phyloP scores from a whole-genome alignment of 2,797 vertebrate genomes.

The Fringilla coelebs region DNA sequence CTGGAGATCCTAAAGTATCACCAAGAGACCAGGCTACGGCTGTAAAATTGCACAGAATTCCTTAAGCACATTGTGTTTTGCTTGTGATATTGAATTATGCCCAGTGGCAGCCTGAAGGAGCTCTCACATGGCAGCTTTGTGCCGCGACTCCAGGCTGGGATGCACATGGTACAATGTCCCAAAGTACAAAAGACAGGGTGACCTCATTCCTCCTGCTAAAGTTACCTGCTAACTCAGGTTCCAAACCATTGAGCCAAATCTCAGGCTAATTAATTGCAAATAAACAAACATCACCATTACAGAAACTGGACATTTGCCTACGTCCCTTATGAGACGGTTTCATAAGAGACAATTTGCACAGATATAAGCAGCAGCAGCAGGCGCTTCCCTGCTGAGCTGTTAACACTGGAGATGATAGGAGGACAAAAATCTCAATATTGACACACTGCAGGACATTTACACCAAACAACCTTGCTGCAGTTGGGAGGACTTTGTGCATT shows the following conservation, averaged over 20 bases:
- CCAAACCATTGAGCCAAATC: not conserved
- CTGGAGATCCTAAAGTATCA: not conserved
- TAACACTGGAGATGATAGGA: not conserved
- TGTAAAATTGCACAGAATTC: not conserved
- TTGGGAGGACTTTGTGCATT: not conserved
- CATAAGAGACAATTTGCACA: not conserved
- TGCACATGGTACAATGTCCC: rapidly evolving
- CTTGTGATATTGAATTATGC: not conserved
- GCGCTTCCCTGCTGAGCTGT: not conserved
- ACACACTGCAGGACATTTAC: not conserved
- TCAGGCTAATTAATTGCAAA: conserved; percentile 30
- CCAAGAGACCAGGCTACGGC: not conserved
- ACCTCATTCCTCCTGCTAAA: not conserved
- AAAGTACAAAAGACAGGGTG: not conserved
- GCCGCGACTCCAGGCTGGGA: not conserved
- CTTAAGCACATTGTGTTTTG: not conserved
- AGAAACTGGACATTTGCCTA: conserved; percentile 11
- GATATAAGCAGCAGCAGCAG: not conserved
- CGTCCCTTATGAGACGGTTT: not conserved
- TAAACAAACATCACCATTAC: not conserved
- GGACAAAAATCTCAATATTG: not conserved
- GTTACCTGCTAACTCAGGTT: not conserved
- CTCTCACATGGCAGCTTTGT: not conserved
- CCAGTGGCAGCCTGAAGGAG: not conserved
- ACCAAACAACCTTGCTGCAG: not conserved